Conservation (phyloP, 2,888 invertebrate genomes). For the Drosophila ezoana region DNA sequence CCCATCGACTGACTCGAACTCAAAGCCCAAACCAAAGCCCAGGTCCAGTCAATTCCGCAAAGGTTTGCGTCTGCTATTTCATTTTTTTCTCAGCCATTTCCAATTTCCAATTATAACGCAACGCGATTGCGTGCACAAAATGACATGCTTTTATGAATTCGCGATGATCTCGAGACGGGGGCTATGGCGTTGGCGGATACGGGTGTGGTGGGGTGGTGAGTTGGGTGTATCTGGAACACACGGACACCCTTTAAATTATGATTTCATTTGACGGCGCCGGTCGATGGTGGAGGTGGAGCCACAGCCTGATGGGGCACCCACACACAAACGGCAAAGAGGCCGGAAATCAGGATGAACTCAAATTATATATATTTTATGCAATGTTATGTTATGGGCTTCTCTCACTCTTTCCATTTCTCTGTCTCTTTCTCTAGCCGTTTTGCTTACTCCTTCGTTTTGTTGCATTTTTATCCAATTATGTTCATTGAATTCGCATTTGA, state of each 20-base stretch:
- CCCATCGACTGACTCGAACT: background rate
- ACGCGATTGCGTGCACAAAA: slow-evolving; percentile 76
- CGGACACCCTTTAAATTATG: slow-evolving; percentile 68
- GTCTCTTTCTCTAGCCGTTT: background rate
- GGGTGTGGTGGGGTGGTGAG: background rate
- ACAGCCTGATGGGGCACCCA: slow-evolving; percentile 3
- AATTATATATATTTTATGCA: slow-evolving; percentile 60
- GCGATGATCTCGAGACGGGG: slow-evolving; percentile 53
- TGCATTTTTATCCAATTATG: slow-evolving; percentile 65
- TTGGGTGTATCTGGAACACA: background rate
- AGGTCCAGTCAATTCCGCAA: slow-evolving; percentile 15
- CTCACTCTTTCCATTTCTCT: background rate
- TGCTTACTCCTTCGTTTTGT: slow-evolving; percentile 11
- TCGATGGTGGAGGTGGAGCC: slow-evolving; percentile 4
- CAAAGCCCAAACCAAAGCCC: background rate
- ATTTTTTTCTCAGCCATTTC: slow-evolving; percentile 59
- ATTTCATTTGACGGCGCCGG: slow-evolving; percentile 61
- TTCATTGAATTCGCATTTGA: slow-evolving; percentile 77
- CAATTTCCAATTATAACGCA: slow-evolving; percentile 77
- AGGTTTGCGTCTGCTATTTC: slow-evolving; percentile 16
- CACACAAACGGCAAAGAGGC: slow-evolving; percentile 57
- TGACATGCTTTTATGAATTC: slow-evolving; percentile 75
- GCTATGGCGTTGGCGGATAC: background rate
- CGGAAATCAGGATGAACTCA: slow-evolving; percentile 68
- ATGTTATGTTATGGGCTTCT: slow-evolving; percentile 38